phyloP scores from a whole-genome alignment of 1,140 invertebrate genomes.

The Cydia pomonella region DNA sequence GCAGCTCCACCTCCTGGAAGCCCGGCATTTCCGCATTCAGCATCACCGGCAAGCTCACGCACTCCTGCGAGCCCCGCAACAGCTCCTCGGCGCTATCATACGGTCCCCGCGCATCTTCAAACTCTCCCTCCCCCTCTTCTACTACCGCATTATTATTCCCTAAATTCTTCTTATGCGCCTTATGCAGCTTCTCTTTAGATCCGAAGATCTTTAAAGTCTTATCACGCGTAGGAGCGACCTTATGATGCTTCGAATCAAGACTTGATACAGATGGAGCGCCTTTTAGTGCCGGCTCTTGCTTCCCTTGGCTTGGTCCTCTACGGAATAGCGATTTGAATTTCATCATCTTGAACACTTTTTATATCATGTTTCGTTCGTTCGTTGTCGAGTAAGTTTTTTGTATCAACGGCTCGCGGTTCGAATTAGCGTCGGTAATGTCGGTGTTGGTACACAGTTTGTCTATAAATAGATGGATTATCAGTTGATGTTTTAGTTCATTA shows the following conservation, averaged over 20 bases:
- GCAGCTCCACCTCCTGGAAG: conserved; percentile 72
- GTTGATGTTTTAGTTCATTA: not conserved
- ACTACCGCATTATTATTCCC: conserved; percentile 74
- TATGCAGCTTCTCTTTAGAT: conserved; percentile 78
- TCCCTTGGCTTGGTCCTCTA: conserved; percentile 83
- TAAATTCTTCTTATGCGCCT: conserved; percentile 71
- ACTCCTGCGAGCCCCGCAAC: conserved; percentile 72
- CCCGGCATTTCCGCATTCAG: conserved; percentile 71
- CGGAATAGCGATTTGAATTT: conserved; percentile 91
- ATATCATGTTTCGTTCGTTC: conserved; percentile 67
- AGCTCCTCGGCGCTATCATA: conserved; percentile 73
- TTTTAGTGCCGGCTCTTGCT: conserved; percentile 70
- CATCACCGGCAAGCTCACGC: conserved; percentile 71
- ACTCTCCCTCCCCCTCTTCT: conserved; percentile 64
- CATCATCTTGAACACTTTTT: conserved; percentile 84
- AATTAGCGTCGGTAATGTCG: conserved; percentile 45
- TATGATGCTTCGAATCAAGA: conserved; percentile 80
- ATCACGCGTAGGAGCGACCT: conserved; percentile 77
- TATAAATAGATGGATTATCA: conserved; percentile 30
- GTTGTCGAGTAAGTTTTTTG: conserved; percentile 60
- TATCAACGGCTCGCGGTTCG: conserved; percentile 53
- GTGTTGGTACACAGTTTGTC: conserved; percentile 33
- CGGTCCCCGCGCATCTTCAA: conserved; percentile 56
- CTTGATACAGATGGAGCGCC: conserved; percentile 80
- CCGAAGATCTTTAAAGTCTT: conserved; percentile 76